A percentile compares a stretch with the other conserved stretches of the same genome.
phyloP scores from a whole-genome alignment of 1,140 invertebrate genomes.

The Carcinoscorpius rotundicauda region DNA sequence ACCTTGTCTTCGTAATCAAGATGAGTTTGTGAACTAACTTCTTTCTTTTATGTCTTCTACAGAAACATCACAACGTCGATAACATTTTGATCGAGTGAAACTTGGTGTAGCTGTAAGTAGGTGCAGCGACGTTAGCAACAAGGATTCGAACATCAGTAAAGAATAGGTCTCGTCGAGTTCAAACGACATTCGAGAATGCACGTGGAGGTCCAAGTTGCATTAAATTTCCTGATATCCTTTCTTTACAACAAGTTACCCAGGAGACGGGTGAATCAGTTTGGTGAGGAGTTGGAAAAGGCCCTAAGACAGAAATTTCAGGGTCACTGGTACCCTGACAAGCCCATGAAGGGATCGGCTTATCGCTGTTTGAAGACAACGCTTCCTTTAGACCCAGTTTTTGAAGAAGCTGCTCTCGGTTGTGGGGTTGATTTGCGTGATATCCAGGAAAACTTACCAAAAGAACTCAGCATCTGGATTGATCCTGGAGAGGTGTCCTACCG shows the following conservation, averaged over 20 bases:
- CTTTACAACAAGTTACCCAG: constrained; percentile 95
- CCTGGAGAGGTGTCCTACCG: constrained; percentile 67
- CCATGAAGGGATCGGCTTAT: constrained; percentile 89
- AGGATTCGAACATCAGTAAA: too few relatives aligned
- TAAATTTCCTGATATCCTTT: constrained; percentile 97
- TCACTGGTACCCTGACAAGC: constrained; percentile 95
- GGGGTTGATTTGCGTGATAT: constrained; percentile 86
- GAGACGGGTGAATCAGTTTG: constrained; percentile 90
- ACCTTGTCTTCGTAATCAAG: too few relatives aligned
- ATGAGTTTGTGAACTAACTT: too few relatives aligned
- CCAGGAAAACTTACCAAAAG: constrained; percentile 79
- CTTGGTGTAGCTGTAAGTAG: too few relatives aligned
- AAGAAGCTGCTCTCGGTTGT: constrained; percentile 73
- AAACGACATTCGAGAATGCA: constrained; percentile 51
- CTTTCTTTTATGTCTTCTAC: too few relatives aligned
- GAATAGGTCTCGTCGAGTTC: too few relatives aligned
- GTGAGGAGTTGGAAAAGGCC: constrained; percentile 89
- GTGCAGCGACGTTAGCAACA: too few relatives aligned
- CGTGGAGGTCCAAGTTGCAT: constrained; percentile 94
- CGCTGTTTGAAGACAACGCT: constrained; percentile 87
- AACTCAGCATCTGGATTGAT: constrained; percentile 93
- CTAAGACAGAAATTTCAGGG: constrained; percentile 89
- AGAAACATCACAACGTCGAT: too few relatives aligned
- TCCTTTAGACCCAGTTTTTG: constrained; percentile 81
- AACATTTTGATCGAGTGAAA: too few relatives aligned